Conservation (phyloP, 2,113 vertebrate genomes). For the Uria aalge region DNA sequence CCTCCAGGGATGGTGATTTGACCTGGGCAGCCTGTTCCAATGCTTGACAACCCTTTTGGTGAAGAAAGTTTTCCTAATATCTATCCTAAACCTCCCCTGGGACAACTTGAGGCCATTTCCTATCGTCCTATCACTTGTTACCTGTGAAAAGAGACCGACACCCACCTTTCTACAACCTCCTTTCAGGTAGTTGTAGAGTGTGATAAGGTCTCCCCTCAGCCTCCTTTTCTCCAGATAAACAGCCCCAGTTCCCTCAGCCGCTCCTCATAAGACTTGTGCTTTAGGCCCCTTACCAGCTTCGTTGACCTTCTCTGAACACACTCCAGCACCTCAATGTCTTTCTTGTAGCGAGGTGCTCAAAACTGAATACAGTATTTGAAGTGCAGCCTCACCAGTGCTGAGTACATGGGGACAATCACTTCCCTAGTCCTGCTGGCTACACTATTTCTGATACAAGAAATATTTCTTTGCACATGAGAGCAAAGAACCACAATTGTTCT, state of each 20-base stretch:
- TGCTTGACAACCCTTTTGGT: not conserved
- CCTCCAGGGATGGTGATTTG: not conserved
- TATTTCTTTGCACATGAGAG: not conserved
- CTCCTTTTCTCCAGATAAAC: not conserved
- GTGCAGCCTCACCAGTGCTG: not conserved
- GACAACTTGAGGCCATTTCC: not conserved
- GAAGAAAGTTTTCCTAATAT: not conserved
- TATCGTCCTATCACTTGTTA: not conserved
- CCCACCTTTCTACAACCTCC: not conserved
- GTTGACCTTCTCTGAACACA: rapidly evolving
- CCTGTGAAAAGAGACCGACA: not conserved
- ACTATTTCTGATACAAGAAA: not conserved
- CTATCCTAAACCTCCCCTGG: not conserved
- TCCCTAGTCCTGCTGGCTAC: not conserved
- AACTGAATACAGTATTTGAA: not conserved
- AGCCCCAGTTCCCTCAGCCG: not conserved
- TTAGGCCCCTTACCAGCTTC: not conserved
- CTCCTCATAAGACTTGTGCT: not conserved
- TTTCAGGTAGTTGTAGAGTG: not conserved
- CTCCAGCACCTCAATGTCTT: not conserved
- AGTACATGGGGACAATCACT: no score
- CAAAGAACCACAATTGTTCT: not conserved
- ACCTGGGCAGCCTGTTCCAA: not conserved
- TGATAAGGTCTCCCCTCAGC: rapidly evolving
- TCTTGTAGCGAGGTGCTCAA: not conserved